phyloP scores from a whole-genome alignment of 2,797 vertebrate genomes.

The Notoglanidium macrostoma region DNA sequence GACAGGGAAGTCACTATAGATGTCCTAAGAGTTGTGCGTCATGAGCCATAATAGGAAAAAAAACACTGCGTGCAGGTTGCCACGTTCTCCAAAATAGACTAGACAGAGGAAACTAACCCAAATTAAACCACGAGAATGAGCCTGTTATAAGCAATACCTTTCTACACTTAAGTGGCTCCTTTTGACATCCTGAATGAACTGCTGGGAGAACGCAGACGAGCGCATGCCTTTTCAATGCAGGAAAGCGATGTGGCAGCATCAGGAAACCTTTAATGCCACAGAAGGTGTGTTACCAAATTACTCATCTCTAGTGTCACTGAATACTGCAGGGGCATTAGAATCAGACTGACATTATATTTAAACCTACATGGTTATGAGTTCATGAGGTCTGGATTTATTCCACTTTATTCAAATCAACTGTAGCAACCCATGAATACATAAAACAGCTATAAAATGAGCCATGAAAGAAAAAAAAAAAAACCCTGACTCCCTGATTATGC shows the following conservation, averaged over 20 bases:
- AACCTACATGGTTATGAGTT: not conserved
- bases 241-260: not conserved
- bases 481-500: not conserved
- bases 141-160: not conserved
- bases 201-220: not conserved
- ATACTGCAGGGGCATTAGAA: not conserved
- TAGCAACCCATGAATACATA: not conserved
- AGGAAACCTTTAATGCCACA: not conserved
- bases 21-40: constrained; percentile 20
- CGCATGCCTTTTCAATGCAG: not conserved
- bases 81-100: not conserved
- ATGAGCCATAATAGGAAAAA: constrained; percentile 29
- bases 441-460: not conserved
- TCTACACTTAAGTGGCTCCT: not conserved
- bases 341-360: not conserved
- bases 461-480: too few species aligned
- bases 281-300: not conserved
- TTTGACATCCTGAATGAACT: not conserved
- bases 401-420: not conserved
- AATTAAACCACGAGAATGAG: too few species aligned
- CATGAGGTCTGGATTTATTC: not conserved
- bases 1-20: constrained; percentile 44
- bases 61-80: not conserved
- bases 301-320: not conserved
- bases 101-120: not conserved